A percentile compares a stretch with the other conserved stretches of the same genome.
Evolutionary conservation across 2,113 vertebrate species (phyloP).

Genomic region (Diadophis punctatus): DNA sequence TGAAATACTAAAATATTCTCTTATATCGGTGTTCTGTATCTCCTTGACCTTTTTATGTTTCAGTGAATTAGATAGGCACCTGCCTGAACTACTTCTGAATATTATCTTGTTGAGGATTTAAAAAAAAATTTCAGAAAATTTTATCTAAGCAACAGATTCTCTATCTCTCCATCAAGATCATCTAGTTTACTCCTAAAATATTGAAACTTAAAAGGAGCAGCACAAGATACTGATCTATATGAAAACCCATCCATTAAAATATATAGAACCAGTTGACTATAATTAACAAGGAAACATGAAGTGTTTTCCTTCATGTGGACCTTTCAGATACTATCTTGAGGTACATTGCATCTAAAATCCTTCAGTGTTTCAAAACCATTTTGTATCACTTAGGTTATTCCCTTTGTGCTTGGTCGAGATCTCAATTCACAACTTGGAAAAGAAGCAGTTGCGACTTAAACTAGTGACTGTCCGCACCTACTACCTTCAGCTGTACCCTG

Average conservation of each 20-base stretch:
- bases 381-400: constrained; percentile 37
- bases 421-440: constrained; percentile 49
- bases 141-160: too few relatives aligned
- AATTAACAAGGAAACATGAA: too few relatives aligned
- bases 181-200: background rate
- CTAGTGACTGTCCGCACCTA: constrained; percentile 57
- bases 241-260: background rate
- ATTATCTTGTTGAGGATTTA: background rate
- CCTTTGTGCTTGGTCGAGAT: constrained; percentile 64
- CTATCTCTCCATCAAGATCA: background rate
- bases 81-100: background rate
- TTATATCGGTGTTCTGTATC: background rate
- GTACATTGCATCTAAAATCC: background rate
- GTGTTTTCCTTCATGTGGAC: background rate
- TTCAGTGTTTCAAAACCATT: background rate
- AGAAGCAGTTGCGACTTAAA: constrained; percentile 58
- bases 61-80: background rate
- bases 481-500: constrained; percentile 58
- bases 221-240: background rate
- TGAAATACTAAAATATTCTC: background rate
- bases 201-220: background rate
- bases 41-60: background rate
- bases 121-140: background rate
- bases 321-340: background rate
- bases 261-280: background rate